Evolutionary conservation across 2,888 invertebrate species (phyloP), one percentile per base, ranked within the genome.

Genomic region (Noctuana brunneofusca): DNA sequence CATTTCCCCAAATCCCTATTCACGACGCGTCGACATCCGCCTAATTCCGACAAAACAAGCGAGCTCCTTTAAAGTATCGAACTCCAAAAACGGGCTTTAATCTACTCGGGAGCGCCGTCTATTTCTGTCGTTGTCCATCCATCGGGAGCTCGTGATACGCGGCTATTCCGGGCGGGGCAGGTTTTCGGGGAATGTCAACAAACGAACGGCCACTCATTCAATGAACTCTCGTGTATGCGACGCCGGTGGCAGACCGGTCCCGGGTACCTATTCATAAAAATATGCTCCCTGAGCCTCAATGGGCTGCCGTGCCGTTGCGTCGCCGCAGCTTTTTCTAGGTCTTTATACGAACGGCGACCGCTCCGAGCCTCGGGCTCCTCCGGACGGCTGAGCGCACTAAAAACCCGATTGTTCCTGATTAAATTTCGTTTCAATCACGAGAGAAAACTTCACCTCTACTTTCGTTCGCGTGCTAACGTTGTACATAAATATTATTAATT

Each of bases 131-230:
- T 71, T 81, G 84, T 85, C 86, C 85, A 81, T 86, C 80, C 80
- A 84, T 81, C 83, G 86, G 87, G 88, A 69, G 66, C 67, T 69
- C 62, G 69, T 68, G 71, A 70, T 71, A 68, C 81, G 79, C 78
- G 73, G 84, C 86, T 89, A 89, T 89, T 88, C 86, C 84, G 83
- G 82, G 87, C 88, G 78, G 80, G 86, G 88, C 90, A 88, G 89
- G 90, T 91, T 91, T 90, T 90, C 87, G 89, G 89, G 87, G 89
- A 90, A 89, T 89, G 90, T 91, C 90, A 91, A 90, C 90, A 91
- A 88, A 89, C 89, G 85, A 81, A 84, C 86, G 82, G 81, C 76
- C 86, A 82, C 80, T 85, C 88, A 89, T 88, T 88, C 89, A 89
- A 85, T 91, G 89, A 90, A 90, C 89, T 83, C 89, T 80, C 50